A percentile compares a stretch with the other conserved stretches of the same genome.
Evolutionary conservation across 2,797 vertebrate genomes (phyloP).

Genomic region (Arvicola amphibius): DNA sequence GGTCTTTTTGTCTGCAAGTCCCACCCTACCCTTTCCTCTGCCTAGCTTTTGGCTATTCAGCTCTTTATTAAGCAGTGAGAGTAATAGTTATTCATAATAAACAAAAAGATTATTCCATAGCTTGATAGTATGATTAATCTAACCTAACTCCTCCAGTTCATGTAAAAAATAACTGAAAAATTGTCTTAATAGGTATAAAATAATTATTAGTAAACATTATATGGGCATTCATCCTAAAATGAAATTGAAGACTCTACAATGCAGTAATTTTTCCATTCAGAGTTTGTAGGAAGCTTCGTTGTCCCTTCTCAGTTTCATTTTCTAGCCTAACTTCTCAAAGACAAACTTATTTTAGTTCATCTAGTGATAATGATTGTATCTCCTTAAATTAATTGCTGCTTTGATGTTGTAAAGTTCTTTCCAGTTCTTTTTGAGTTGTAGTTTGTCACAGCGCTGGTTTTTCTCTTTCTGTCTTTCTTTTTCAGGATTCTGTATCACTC

Average conservation of each 20-base stretch:
- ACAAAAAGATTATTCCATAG: background rate
- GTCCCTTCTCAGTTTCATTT: conserved; percentile 40
- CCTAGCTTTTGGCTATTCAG: background rate
- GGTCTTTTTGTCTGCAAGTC: background rate
- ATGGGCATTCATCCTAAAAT: background rate
- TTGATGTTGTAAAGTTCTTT: conserved; percentile 36
- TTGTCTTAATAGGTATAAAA: background rate
- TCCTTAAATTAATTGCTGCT: conserved; percentile 58
- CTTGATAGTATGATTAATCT: background rate
- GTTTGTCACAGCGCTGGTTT: background rate
- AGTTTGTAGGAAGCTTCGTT: background rate
- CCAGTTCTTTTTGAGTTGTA: background rate
- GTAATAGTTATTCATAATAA: background rate
- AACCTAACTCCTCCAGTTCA: background rate
- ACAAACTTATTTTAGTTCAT: conserved; percentile 50
- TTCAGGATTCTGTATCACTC: background rate
- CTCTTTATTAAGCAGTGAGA: background rate
- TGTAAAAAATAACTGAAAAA: background rate
- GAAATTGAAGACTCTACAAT: background rate
- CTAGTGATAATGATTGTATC: background rate
- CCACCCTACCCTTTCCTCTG: background rate
- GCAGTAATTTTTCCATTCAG: background rate
- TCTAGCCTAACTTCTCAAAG: background rate
- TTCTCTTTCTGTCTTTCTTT: background rate
- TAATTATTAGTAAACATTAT: background rate